Evolutionary conservation across 2,113 vertebrate species (phyloP).

Genomic region (Strix uralensis): DNA sequence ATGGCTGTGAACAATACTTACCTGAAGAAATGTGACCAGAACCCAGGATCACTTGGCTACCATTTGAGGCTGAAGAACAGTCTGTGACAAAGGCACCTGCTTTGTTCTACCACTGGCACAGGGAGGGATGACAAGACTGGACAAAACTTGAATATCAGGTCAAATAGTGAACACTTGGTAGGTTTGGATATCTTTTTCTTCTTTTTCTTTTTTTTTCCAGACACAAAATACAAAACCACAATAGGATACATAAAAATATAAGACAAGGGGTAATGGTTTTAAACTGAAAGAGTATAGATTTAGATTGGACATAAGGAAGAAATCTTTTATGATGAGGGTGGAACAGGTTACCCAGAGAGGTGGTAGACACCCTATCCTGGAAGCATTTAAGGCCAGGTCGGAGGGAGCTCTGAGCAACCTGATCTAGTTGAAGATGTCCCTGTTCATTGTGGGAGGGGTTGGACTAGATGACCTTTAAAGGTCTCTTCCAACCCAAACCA

Average conservation of each 20-base stretch:
- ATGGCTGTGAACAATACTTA: neutral
- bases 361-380: neutral
- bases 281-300: neutral
- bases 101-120: neutral
- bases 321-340: fast-evolving
- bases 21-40: neutral
- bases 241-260: neutral
- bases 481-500: neutral
- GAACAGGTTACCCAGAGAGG: neutral
- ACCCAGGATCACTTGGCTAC: neutral
- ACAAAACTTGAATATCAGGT: neutral
- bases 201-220: neutral
- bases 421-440: neutral
- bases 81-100: neutral
- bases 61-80: neutral
- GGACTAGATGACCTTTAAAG: neutral
- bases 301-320: neutral
- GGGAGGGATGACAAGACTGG: neutral
- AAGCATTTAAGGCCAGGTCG: neutral
- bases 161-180: neutral
- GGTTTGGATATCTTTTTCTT: neutral
- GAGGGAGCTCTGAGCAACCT: neutral
- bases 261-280: neutral
- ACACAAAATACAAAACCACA: neutral
- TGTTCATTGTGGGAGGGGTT: neutral